A percentile compares a stretch with the other conserved stretches of the same genome.
Evolutionary conservation across 2,113 vertebrate species (phyloP).

Genomic region (Heterotis niloticus): DNA sequence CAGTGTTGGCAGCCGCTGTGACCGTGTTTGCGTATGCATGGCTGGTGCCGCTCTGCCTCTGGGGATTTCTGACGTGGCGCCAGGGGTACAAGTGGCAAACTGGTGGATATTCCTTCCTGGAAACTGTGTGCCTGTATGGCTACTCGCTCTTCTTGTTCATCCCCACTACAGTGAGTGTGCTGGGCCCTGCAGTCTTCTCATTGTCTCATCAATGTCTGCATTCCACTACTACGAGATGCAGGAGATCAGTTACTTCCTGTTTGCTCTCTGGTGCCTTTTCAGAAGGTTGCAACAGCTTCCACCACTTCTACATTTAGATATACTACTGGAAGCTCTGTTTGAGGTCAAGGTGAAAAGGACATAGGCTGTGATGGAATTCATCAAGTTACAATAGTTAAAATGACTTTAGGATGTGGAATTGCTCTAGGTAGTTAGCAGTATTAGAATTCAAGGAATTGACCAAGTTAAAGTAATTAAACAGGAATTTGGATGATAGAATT

Average conservation of each 20-base stretch:
- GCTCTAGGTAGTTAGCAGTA: too few relatives aligned
- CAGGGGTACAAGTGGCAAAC: slow-evolving; percentile 53
- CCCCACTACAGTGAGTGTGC: slow-evolving; percentile 75
- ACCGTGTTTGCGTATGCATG: slow-evolving; percentile 77
- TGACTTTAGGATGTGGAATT: too few relatives aligned
- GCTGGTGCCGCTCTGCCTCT: slow-evolving; percentile 74
- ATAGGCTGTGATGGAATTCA: too few relatives aligned
- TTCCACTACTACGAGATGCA: neutral
- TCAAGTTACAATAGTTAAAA: too few relatives aligned
- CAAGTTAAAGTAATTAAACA: too few relatives aligned
- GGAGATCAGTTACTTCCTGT: too few relatives aligned
- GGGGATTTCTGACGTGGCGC: slow-evolving; percentile 79
- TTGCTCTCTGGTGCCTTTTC: neutral
- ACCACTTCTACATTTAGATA: neutral
- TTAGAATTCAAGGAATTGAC: too few relatives aligned
- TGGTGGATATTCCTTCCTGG: slow-evolving; percentile 72
- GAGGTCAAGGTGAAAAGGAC: too few relatives aligned
- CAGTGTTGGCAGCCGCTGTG: slow-evolving; percentile 72
- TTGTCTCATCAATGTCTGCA: neutral
- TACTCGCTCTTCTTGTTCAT: slow-evolving; percentile 82
- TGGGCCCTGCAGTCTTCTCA: too few relatives aligned
- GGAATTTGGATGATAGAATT: too few relatives aligned
- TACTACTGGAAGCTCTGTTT: too few relatives aligned
- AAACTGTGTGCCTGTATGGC: slow-evolving; percentile 79
- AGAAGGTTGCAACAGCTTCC: neutral